Evolutionary conservation across 2,888 invertebrate species (phyloP), one percentile per base, ranked within the genome.

Genomic region (Drosophila barbarae): DNA sequence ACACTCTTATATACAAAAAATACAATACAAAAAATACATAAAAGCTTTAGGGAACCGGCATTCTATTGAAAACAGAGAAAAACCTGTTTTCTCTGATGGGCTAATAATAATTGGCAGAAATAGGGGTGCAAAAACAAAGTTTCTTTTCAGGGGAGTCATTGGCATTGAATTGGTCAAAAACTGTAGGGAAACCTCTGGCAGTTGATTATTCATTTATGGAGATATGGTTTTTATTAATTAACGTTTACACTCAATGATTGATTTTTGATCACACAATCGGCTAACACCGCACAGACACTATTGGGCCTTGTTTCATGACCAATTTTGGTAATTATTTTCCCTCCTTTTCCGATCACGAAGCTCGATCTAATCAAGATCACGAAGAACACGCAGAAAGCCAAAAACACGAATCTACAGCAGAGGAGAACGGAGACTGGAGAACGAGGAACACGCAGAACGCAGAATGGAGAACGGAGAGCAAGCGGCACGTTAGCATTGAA

Each of bases 401-500:
- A 26, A 36, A 39, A 41, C 51, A 54, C 53, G 36, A 63, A 50
- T 46, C 46, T 46, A 46, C 30, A n/a, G 15, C 10, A 36, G 39
- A 10, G 9, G 46, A 52, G 12, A 52, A 21, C 55, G 55, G 10
- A 42, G 35, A 51, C 21, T 30, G 39, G 3, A 51, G 44, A 44
- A 60, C 59, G 65, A 36, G 49, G 35, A 47, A 65, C 61, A 69
- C 61, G 61, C 32, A 36, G 32, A 52, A 51, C 9, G 9, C 23
- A 44, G 12, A 52, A n/a, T 39, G 52, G 2, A 51, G 42, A 54
- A 47, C 69, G 72, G 58, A 66, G 54, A 74, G 57, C 59, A 57
- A 56, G 32, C 73, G 73, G 51, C 72, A 67, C 82, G 69, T 67
- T 70, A 67, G 65, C 79, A 72, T 84, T 82, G 83, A 78, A 79